Percentiles rank a stretch among this genome's conserved stretches.
phyloP scores from a whole-genome alignment of 2,888 invertebrate genomes.

The Rhagophthalmus giganteus region DNA sequence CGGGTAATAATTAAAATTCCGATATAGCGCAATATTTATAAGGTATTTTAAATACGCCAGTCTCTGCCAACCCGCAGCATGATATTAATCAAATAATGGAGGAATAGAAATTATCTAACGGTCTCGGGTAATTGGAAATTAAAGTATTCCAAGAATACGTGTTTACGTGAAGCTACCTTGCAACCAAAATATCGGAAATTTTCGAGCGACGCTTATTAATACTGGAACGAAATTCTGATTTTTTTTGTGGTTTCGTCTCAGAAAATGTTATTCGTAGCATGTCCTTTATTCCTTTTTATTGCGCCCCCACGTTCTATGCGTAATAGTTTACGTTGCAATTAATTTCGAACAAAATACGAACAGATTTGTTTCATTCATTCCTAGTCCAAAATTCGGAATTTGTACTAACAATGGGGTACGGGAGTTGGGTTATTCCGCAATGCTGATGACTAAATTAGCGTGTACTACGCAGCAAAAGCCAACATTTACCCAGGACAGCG shows the following conservation, averaged over 20 bases:
- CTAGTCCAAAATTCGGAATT: conserved; percentile 4
- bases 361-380: conserved; percentile 7
- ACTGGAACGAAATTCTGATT: conserved; percentile 4
- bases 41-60: conserved; percentile 14
- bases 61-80: conserved; percentile 12
- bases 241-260: conserved; percentile 3
- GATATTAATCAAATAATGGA: conserved; percentile 10
- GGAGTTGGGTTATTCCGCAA: conserved; percentile 4
- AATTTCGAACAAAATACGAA: too few species aligned
- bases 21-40: conserved; percentile 13
- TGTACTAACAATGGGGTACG: conserved; percentile 1
- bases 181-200: conserved; percentile 5
- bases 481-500: conserved; percentile 28
- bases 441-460: conserved; percentile 19
- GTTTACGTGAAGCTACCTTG: not conserved
- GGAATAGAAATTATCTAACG: conserved; percentile 3
- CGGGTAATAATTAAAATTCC: conserved; percentile 14
- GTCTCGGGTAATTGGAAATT: conserved; percentile 1
- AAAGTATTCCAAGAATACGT: conserved; percentile 8
- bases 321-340: conserved; percentile 9
- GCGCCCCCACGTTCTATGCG: conserved; percentile 6
- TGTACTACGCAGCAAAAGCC: conserved; percentile 10
- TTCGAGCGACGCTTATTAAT: conserved; percentile 3
- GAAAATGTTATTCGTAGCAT: conserved; percentile 8
- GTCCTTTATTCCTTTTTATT: conserved; percentile 12